Base-by-base conservation (phyloP, 2,113 vertebrate species). In the Caranx ignobilis region DNA sequence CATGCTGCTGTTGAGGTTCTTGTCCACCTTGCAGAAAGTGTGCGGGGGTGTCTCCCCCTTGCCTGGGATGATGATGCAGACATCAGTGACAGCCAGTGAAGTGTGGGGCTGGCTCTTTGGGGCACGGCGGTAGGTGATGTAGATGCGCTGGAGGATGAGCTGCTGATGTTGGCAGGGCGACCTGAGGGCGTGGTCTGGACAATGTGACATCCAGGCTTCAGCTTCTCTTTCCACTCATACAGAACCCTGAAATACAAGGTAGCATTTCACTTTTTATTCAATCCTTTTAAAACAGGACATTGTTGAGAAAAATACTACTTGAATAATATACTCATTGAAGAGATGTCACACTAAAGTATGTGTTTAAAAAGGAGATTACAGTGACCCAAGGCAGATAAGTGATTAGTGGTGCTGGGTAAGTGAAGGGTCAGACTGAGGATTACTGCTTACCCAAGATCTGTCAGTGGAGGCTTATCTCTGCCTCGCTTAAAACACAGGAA, bases 1-100 rank as follows among this genome's bases (percentile, higher is more conserved):
- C 98, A 99, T 97, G 82, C 98, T 99, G 65, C 97, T 99, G 93
- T 96, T 99, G 81, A 99, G 96, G 85, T 98, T 99, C 95, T 97
- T 99, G 94, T 99, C 97, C 59, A 99, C 97, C 87, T 96, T 99
- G 95, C 97, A 99, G 95, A 98, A 99, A 0, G 98, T 98, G 75
- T 99, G 97, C 21, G 98, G 98, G n/a, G 98, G 96, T 2, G 92
- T 95, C 88, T 99, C 98, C 87, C 98, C 98, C 83, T 99, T 99
- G 79, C 96, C 97, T 0, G 98, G 98, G 62, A 99, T 90, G 83
- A 99, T 97, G 86, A 99, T 95, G 91, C 98, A 99, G 75, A 99
- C 96, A 89, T 99, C 97, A 0, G 97, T 99, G 83, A 99, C 97
- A 48, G 98, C 97, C 94, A 99, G 71, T 0, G 96, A 96, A 39